phyloP scores from a whole-genome alignment of 2,113 vertebrate species.

The Cathartes aura region DNA sequence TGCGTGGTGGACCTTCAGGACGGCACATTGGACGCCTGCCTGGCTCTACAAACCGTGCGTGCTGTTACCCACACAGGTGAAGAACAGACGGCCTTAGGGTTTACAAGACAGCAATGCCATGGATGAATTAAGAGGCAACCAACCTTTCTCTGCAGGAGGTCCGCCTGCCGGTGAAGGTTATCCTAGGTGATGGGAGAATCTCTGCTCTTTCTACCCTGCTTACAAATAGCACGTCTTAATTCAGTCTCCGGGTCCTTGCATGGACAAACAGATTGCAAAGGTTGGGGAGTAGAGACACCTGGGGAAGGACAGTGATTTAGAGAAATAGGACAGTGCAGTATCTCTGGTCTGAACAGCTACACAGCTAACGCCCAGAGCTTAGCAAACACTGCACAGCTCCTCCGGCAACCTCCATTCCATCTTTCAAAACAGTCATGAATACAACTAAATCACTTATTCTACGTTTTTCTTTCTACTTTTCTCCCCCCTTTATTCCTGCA shows the following conservation, averaged over 20 bases:
- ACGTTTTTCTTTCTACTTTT: neutral
- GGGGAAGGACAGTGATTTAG: neutral
- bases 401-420: neutral
- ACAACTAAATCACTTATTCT: neutral
- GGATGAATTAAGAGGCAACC: slow-evolving; percentile 4
- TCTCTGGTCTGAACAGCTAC: neutral
- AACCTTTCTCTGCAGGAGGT: neutral
- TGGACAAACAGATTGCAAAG: neutral
- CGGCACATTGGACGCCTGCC: neutral
- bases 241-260: neutral
- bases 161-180: neutral
- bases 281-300: neutral
- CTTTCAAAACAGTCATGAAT: neutral
- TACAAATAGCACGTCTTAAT: neutral
- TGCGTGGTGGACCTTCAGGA: neutral
- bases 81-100: neutral
- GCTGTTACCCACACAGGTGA: neutral
- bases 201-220: neutral
- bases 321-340: neutral
- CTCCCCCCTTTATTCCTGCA: neutral
- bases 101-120: neutral
- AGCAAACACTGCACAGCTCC: neutral
- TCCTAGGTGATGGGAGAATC: neutral
- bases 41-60: neutral
- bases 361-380: neutral